Evolutionary conservation across 37 sponge, comb jelly and placozoan genomes (phyloP), one percentile per base, ranked within the genome.

Genomic region (Oscarella lobularis): DNA sequence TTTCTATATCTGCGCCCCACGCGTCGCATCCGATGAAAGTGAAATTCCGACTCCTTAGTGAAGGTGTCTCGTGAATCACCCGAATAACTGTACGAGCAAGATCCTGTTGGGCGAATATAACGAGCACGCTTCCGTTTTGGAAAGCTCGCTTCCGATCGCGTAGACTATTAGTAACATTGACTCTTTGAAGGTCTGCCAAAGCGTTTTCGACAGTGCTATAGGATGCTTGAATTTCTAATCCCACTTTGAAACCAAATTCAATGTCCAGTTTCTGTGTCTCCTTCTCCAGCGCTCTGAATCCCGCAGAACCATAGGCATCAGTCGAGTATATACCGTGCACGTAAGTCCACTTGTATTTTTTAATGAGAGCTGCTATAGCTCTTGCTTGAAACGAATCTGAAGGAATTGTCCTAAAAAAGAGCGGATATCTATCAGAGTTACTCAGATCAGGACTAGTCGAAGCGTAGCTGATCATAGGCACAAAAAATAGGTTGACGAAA

Each of bases 11-110:
- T 36, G 73, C 89, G 2, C 85, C 84, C 92, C 92, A 90, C 0
- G 79, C 81, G 71, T 95, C 95, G 39, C 88, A 88, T 0, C 85
- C 95, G 27, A 95, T 88, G 83, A 84, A 93, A 14, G 75, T 73
- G 39, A 93, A 89, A 2, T 72, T 48, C 14, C 66, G 35, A 54
- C 73, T 75, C 0, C 20, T 27, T 33, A 80, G 70, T 0, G 33
- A 36, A 2, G 38, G 3, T 48, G 60, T 48, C 9, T 48, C 20
- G 14, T 9, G 14, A 20, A 48, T 48, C 5, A 48, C 72, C 41
- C 79, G 40, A 39, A 36, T 1, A 5, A 85, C 35, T 6, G 72
- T 81, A 39, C 72, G 36, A 38, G 84, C 36, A 0, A 85, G 29
- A 2, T 55, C 73, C 20, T 38, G 34, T 30, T 84, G 84, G 33